Percentiles rank a stretch among this genome's conserved stretches.
Conservation (phyloP, 1,140 invertebrate genomes). For the Ooceraea biroi region DNA sequence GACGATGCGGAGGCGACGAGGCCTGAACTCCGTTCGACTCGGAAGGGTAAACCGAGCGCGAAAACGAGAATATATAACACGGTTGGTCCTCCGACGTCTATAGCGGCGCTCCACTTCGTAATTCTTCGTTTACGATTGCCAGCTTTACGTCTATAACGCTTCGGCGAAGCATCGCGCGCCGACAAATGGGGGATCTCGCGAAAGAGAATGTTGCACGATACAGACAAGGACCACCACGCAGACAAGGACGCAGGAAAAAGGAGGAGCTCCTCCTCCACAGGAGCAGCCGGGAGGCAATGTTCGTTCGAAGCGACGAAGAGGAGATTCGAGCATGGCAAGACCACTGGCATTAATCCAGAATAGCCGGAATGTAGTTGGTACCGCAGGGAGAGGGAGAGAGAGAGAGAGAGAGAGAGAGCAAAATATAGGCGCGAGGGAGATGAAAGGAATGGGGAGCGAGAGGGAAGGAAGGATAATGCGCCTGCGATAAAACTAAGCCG, state of each 20-base stretch:
- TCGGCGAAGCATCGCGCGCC: constrained; percentile 57
- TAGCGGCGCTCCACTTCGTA: constrained; percentile 71
- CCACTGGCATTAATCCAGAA: constrained; percentile 82
- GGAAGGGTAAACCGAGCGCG: constrained; percentile 73
- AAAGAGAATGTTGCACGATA: not conserved
- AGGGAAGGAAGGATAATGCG: constrained; percentile 77
- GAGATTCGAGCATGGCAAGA: constrained; percentile 55
- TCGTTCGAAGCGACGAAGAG: constrained; percentile 45
- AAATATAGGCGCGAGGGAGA: constrained; percentile 29
- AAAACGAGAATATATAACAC: constrained; percentile 66
- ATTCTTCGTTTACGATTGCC: constrained; percentile 74
- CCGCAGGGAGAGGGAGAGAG: not conserved
- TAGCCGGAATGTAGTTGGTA: constrained; percentile 64
- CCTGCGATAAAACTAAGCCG: constrained; percentile 83
- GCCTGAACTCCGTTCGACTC: constrained; percentile 69
- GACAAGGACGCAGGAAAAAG: constrained; percentile 24
- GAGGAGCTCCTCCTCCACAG: not conserved
- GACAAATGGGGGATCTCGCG: constrained; percentile 63
- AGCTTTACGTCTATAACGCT: constrained; percentile 71
- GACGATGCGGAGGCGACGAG: constrained; percentile 61
- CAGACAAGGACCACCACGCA: constrained; percentile 8
- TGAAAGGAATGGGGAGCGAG: constrained; percentile 13
- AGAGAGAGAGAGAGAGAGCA: constrained; percentile 22
- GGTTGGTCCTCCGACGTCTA: not conserved
- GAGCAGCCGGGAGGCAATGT: constrained; percentile 19